phyloP scores from a whole-genome alignment of 2,797 vertebrate species.

The Hylomyscus alleni region DNA sequence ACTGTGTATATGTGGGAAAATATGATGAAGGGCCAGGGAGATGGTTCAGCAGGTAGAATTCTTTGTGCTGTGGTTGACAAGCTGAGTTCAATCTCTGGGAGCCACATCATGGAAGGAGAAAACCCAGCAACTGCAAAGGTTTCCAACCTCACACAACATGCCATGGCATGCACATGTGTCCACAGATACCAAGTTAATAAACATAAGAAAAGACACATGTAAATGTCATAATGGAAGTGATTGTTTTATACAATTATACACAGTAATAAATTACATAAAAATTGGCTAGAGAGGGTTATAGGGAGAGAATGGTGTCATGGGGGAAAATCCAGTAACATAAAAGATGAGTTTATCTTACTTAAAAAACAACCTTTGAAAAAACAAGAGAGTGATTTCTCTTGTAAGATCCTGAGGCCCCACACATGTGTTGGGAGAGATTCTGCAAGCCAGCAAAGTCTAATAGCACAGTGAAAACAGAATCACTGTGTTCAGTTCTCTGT shows the following conservation, averaged over 20 bases:
- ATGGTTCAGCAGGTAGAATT: neutral
- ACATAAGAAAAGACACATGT: neutral
- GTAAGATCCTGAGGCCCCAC: neutral
- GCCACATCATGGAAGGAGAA: neutral
- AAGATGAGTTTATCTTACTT: neutral
- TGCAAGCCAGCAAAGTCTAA: neutral
- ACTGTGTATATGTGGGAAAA: neutral
- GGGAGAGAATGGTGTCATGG: neutral
- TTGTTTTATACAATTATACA: neutral
- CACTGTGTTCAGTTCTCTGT: neutral
- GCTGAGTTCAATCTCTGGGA: neutral
- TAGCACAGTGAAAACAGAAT: neutral
- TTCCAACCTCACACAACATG: neutral
- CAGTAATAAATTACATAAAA: neutral
- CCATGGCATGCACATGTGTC: no score
- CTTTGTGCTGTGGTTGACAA: neutral
- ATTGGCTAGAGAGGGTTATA: neutral
- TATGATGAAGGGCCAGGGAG: neutral
- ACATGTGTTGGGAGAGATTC: neutral
- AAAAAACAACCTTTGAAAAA: neutral
- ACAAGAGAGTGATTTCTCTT: neutral
- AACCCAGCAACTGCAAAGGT: neutral
- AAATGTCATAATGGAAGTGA: neutral
- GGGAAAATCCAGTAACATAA: neutral
- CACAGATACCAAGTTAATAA: neutral